A percentile compares a stretch with the other conserved stretches of the same genome.
Evolutionary conservation across 92 coral and sea anemone species (phyloP).

Genomic region (Porites evermanni): DNA sequence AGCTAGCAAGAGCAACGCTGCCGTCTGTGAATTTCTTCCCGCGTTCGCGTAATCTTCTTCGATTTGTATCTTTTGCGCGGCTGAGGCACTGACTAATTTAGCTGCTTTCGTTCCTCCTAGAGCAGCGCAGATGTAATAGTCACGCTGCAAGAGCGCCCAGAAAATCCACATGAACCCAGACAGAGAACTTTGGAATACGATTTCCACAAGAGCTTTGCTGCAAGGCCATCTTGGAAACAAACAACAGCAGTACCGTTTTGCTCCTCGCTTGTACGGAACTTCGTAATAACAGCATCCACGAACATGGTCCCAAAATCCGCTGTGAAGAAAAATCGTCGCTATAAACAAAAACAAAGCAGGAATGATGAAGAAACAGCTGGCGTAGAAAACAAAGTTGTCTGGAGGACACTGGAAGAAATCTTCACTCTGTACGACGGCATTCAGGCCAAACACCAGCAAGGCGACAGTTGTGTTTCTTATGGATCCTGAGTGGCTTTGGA

Average conservation of each 20-base stretch:
- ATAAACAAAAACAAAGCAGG: slow-evolving; percentile 71
- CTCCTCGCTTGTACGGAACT: slow-evolving; percentile 35
- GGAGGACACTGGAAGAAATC: slow-evolving; percentile 74
- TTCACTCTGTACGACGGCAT: slow-evolving; percentile 76
- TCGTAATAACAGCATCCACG: slow-evolving; percentile 82
- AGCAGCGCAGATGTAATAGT: slow-evolving; percentile 70
- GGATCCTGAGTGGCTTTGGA: slow-evolving; percentile 64
- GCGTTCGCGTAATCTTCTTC: slow-evolving; percentile 71
- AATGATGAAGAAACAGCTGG: slow-evolving; percentile 67
- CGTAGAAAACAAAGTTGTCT: slow-evolving; percentile 54
- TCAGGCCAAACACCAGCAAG: slow-evolving; percentile 69
- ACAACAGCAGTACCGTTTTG: slow-evolving; percentile 62
- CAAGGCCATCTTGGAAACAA: slow-evolving; percentile 85
- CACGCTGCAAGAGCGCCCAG: slow-evolving; percentile 81
- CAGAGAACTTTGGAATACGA: slow-evolving; percentile 55
- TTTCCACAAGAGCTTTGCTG: slow-evolving; percentile 57
- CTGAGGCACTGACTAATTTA: slow-evolving; percentile 56
- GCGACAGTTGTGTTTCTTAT: slow-evolving; percentile 65
- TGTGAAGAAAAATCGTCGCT: slow-evolving; percentile 69
- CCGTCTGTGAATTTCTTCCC: slow-evolving; percentile 65
- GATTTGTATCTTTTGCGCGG: slow-evolving; percentile 46
- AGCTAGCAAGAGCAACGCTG: slow-evolving; percentile 71
- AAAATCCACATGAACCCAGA: slow-evolving; percentile 77
- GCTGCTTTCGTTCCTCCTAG: slow-evolving; percentile 72
- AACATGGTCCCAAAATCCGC: slow-evolving; percentile 62